phyloP scores from a whole-genome alignment of 2,797 vertebrate species.

The Acomys russatus region DNA sequence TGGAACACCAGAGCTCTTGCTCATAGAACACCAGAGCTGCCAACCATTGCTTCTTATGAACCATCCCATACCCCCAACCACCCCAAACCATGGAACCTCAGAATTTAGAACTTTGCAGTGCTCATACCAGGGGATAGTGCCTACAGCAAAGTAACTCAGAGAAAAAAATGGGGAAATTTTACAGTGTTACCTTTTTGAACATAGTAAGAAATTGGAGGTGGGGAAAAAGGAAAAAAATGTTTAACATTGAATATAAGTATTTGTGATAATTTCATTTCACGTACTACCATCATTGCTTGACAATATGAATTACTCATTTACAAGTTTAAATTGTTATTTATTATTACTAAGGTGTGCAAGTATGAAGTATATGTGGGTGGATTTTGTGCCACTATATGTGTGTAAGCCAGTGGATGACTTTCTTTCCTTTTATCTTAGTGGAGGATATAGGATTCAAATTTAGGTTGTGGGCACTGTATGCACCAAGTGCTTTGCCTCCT shows the following conservation, averaged over 20 bases:
- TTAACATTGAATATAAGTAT: background rate
- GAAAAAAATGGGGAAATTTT: background rate
- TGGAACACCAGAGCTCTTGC: too few species aligned
- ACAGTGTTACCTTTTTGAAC: background rate
- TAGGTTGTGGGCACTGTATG: background rate
- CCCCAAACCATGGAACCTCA: background rate
- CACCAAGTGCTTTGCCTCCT: background rate
- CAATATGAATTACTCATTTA: background rate
- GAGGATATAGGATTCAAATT: too few species aligned
- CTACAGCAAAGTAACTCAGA: background rate
- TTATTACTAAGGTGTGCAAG: background rate
- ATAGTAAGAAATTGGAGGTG: too few species aligned
- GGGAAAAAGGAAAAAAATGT: background rate
- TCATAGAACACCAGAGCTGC: background rate
- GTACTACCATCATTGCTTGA: background rate
- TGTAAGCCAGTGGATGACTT: background rate
- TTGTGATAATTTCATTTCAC: background rate
- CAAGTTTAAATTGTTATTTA: background rate
- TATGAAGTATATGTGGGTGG: background rate
- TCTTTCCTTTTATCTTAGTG: background rate
- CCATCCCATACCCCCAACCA: rapidly evolving
- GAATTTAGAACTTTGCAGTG: rapidly evolving
- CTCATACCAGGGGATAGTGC: too few species aligned
- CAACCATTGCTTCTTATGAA: background rate
- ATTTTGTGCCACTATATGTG: background rate